A percentile compares a stretch with the other conserved stretches of the same genome.
Conservation (phyloP, 2,113 vertebrate species). For the Drymodes brunneopygia region DNA sequence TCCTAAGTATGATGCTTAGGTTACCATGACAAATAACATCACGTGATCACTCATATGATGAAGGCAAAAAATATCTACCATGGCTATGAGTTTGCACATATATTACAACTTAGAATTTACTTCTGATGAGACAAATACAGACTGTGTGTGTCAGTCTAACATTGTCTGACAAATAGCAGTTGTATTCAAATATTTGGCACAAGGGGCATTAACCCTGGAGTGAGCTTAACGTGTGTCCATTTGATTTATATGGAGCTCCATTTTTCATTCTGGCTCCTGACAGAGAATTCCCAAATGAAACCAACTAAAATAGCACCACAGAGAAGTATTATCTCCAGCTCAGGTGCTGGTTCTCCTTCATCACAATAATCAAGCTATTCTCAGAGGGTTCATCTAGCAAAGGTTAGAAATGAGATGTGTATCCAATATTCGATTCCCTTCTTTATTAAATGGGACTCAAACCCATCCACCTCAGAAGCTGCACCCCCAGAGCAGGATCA, state of each 20-base stretch:
- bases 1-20: not conserved
- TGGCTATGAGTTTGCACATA: not conserved
- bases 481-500: not conserved
- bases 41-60: not conserved
- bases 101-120: not conserved
- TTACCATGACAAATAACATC: not conserved
- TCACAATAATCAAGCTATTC: conserved; percentile 24
- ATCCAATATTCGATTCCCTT: not conserved
- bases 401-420: conserved; percentile 1
- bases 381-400: not conserved
- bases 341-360: not conserved
- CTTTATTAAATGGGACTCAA: conserved; percentile 36
- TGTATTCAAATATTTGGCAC: not conserved
- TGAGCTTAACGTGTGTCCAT: not conserved
- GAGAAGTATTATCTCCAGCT: not conserved
- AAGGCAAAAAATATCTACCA: not conserved
- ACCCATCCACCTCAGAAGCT: not conserved
- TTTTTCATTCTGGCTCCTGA: not conserved
- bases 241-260: not conserved
- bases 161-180: not conserved
- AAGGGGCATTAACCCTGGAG: not conserved
- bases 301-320: not conserved
- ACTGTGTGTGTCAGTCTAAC: not conserved
- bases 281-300: not conserved
- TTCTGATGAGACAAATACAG: not conserved